Evolutionary conservation across 2,797 vertebrate species (phyloP).

Genomic region (Discoglossus pictus): DNA sequence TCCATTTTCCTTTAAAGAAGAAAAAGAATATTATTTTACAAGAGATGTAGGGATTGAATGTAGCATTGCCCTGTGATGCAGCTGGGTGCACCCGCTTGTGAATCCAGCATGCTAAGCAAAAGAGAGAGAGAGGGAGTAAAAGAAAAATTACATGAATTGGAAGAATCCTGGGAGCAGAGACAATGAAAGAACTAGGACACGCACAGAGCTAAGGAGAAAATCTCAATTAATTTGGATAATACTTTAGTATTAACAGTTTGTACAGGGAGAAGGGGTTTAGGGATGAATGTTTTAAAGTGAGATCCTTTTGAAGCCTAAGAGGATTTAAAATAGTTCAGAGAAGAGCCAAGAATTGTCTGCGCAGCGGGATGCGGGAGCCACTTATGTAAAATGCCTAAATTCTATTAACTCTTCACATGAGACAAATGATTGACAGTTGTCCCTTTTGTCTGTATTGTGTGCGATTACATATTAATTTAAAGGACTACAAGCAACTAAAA

Average conservation of each 20-base stretch:
- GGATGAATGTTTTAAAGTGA: conserved; percentile 45
- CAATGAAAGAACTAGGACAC: conserved; percentile 49
- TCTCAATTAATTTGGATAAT: conserved; percentile 52
- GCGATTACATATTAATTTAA: too few species aligned
- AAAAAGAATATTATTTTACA: too few species aligned
- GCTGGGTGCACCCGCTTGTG: conserved; percentile 17
- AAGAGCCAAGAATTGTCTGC: conserved; percentile 29
- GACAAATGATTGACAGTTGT: not conserved
- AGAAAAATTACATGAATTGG: conserved; percentile 20
- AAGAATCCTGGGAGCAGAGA: conserved; percentile 31
- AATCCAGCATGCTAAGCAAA: conserved; percentile 39
- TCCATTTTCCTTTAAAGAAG: too few species aligned
- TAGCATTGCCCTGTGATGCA: conserved; percentile 24
- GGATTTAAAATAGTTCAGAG: conserved; percentile 38
- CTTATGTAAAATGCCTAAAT: conserved; percentile 32
- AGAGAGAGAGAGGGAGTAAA: not conserved
- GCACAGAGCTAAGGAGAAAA: conserved; percentile 44
- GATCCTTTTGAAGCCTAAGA: conserved; percentile 49
- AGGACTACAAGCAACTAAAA: too few species aligned
- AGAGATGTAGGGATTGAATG: conserved; percentile 6
- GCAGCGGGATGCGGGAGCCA: conserved; percentile 13
- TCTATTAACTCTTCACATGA: conserved; percentile 24
- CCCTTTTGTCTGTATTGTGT: too few species aligned
- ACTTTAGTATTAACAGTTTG: conserved; percentile 42
- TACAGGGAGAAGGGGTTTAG: conserved; percentile 35